Evolutionary conservation across 2,797 vertebrate genomes (phyloP).

Genomic region (Mus caroli): DNA sequence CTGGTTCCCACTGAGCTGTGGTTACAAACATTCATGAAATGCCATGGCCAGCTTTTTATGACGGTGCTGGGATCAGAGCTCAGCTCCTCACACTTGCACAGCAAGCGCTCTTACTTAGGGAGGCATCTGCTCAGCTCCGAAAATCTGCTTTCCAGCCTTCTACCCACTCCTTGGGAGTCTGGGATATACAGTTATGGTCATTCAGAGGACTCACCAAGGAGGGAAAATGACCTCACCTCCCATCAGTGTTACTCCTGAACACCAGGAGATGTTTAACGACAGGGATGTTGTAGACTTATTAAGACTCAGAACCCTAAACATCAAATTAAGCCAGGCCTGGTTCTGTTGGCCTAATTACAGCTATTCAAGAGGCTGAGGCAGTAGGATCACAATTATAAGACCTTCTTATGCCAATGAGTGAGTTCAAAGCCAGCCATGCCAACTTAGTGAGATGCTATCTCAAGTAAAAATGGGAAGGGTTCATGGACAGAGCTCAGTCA

Average conservation of each 20-base stretch:
- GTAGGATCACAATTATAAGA: background rate
- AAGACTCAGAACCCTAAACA: constrained; percentile 44
- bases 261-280: constrained; percentile 53
- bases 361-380: background rate
- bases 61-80: background rate
- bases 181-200: background rate
- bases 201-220: constrained; percentile 13
- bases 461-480: background rate
- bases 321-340: background rate
- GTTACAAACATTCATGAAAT: background rate
- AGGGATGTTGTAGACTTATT: background rate
- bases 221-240: constrained; percentile 39
- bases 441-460: background rate
- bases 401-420: background rate
- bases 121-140: background rate
- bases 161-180: background rate
- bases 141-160: constrained; percentile 8
- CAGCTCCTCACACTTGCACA: background rate
- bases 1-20: background rate
- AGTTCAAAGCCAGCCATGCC: background rate
- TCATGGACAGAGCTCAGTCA: background rate
- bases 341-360: background rate
- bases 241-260: constrained; percentile 12
- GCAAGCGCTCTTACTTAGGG: too few species aligned
- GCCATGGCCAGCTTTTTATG: background rate